phyloP scores from a whole-genome alignment of 2,888 invertebrate species.

The Oegoconia quadripuncta region DNA sequence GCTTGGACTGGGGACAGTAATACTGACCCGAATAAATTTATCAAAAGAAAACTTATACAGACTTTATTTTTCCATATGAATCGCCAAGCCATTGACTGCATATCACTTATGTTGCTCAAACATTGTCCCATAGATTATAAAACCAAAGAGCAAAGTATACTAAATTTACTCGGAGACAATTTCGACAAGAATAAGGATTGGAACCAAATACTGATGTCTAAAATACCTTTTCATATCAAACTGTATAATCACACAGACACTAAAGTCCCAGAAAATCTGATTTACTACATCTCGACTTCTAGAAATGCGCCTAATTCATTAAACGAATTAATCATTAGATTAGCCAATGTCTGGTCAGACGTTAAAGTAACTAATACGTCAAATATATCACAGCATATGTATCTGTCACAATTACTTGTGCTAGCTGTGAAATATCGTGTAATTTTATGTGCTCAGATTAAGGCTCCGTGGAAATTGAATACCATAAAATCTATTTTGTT shows the following conservation, averaged over 20 bases:
- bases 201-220: conserved; percentile 79
- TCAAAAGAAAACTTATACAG: conserved; percentile 66
- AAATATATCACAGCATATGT: conserved; percentile 84
- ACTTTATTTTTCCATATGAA: conserved; percentile 76
- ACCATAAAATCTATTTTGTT: conserved; percentile 77
- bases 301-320: conserved; percentile 43
- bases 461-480: conserved; percentile 39
- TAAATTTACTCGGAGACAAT: conserved; percentile 70
- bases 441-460: conserved; percentile 39
- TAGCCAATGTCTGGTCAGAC: conserved; percentile 84
- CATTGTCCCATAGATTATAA: conserved; percentile 64
- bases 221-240: conserved; percentile 59
- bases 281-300: conserved; percentile 78
- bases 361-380: conserved; percentile 80
- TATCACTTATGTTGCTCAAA: conserved; percentile 78
- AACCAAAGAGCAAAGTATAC: conserved; percentile 55
- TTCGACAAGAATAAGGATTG: conserved; percentile 78
- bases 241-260: conserved; percentile 79
- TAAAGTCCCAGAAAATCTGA: conserved; percentile 77
- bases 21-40: conserved; percentile 43
- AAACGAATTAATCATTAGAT: conserved; percentile 66
- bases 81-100: conserved; percentile 77
- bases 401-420: conserved; percentile 83
- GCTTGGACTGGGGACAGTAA: conserved; percentile 60
- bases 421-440: conserved; percentile 73